phyloP scores from a whole-genome alignment of 2,797 vertebrate species.

The Trematomus bernacchii region DNA sequence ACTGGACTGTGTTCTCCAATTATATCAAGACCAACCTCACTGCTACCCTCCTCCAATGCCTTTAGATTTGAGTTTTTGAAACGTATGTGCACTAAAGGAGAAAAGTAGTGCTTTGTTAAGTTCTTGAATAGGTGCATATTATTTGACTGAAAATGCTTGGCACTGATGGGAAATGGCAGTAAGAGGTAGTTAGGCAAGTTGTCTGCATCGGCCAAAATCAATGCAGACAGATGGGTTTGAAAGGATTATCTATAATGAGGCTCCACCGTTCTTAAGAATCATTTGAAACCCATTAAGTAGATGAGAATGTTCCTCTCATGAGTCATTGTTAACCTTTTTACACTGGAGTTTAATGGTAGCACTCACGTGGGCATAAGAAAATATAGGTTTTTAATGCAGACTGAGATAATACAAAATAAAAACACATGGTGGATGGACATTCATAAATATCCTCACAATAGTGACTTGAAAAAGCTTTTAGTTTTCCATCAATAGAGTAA shows the following conservation, averaged over 20 bases:
- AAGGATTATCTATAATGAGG: constrained; percentile 38
- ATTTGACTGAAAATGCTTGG: constrained; percentile 22
- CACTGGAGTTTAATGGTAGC: not conserved
- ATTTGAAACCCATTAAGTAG: constrained; percentile 15
- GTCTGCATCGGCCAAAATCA: constrained; percentile 38
- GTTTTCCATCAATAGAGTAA: too few species aligned
- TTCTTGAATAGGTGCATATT: not conserved
- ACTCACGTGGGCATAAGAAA: not conserved
- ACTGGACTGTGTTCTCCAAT: constrained; percentile 40
- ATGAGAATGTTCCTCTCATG: not conserved
- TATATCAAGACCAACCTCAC: constrained; percentile 42
- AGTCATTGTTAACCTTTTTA: not conserved
- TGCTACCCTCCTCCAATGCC: constrained; percentile 6
- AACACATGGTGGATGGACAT: too few species aligned
- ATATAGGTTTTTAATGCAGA: too few species aligned
- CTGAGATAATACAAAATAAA: too few species aligned
- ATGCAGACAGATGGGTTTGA: constrained; percentile 19
- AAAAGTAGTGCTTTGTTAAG: constrained; percentile 3
- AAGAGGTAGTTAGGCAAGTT: not conserved
- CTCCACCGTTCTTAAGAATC: constrained; percentile 3
- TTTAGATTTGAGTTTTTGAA: constrained; percentile 36
- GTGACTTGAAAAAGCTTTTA: too few species aligned
- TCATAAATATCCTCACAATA: too few species aligned
- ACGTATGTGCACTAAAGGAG: constrained; percentile 13
- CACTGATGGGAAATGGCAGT: constrained; percentile 16